Conservation (phyloP, 2,113 vertebrate species). For the Emydura subglobosa region DNA sequence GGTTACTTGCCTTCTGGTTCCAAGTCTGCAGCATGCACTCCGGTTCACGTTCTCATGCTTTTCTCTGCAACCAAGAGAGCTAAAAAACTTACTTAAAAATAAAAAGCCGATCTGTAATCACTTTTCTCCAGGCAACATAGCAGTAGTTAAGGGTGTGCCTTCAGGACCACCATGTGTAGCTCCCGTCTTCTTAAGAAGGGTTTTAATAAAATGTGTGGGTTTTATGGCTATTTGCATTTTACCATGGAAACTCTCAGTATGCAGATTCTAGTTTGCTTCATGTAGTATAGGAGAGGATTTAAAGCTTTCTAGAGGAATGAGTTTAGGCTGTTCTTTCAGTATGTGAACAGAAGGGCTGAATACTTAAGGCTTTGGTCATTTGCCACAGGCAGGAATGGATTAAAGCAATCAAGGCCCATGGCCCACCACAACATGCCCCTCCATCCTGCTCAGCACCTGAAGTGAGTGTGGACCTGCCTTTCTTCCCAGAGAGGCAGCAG, state of each 20-base stretch:
- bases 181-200: background rate
- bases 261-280: background rate
- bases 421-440: no score
- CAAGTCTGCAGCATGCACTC: no score
- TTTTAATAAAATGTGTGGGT: background rate
- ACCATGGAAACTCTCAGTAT: background rate
- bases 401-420: no score
- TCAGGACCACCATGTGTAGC: background rate
- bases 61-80: background rate
- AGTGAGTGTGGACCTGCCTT: no score
- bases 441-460: no score
- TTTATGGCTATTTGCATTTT: background rate
- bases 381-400: no score
- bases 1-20: background rate
- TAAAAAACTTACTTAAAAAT: background rate
- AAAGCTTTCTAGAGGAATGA: background rate
- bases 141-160: background rate
- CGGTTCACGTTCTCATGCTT: background rate
- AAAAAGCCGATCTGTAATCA: background rate
- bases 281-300: background rate
- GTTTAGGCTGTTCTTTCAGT: background rate
- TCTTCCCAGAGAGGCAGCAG: no score
- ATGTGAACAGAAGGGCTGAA: rapidly evolving
- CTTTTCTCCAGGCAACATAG: background rate
- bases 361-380: no score